Evolutionary conservation across 2,113 vertebrate species (phyloP).

Genomic region (Periophthalmodon schlosseri): DNA sequence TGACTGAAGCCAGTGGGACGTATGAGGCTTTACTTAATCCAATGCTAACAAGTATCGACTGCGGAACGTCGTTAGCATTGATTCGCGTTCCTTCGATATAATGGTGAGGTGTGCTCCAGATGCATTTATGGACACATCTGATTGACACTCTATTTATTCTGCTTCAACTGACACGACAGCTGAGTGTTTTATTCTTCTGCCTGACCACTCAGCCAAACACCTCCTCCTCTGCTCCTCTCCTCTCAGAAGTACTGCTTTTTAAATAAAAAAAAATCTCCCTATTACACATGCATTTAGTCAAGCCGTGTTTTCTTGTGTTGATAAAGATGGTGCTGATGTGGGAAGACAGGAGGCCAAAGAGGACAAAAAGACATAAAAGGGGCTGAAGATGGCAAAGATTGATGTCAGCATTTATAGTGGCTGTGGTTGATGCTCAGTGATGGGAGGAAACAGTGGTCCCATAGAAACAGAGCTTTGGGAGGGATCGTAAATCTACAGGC

Average conservation of each 20-base stretch:
- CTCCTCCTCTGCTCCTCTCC: conserved; percentile 33
- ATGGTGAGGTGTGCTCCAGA: conserved; percentile 65
- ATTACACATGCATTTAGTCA: conserved; percentile 20
- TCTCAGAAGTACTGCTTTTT: conserved; percentile 32
- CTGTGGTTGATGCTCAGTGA: conserved; percentile 69
- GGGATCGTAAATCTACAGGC: conserved; percentile 73
- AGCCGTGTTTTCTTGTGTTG: conserved; percentile 17
- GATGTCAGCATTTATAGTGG: conserved; percentile 59
- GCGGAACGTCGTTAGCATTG: conserved; percentile 59
- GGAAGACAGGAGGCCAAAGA: conserved; percentile 17
- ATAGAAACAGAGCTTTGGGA: conserved; percentile 62
- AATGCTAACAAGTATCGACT: conserved; percentile 69
- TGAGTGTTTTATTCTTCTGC: conserved; percentile 69
- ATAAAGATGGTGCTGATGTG: conserved; percentile 3
- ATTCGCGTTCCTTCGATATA: conserved; percentile 71
- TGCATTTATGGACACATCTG: conserved; percentile 59
- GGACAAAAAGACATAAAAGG: conserved; percentile 35
- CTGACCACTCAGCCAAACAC: conserved; percentile 60
- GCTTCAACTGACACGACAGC: conserved; percentile 68
- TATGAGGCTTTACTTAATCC: conserved; percentile 64
- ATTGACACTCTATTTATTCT: conserved; percentile 70
- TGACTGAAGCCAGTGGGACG: conserved; percentile 59
- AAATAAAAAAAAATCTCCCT: conserved; percentile 22
- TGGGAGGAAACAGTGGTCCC: conserved; percentile 63
- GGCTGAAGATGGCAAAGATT: conserved; percentile 51